These are phyloP conservation scores for Sisor rabdophorus DNA, from an alignment of 2,113 vertebrate genomes.

Conservation along the genomic window DNA sequence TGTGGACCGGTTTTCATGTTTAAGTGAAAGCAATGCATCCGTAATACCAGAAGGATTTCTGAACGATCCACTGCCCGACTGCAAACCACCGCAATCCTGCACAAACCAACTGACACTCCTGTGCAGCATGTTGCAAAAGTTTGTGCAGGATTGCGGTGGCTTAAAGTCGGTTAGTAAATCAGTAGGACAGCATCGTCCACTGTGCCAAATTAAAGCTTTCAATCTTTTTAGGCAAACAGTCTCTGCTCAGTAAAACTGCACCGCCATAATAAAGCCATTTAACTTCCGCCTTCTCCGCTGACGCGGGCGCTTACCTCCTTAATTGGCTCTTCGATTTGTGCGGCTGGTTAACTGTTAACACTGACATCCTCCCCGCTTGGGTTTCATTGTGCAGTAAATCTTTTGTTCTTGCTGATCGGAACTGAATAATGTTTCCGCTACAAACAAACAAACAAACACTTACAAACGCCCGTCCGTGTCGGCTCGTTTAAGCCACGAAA, in stretches of 20 bases:
- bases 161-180: conserved; percentile 15
- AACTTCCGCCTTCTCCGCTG: no score
- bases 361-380: conserved; percentile 18
- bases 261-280: neutral
- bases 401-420: neutral
- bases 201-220: conserved; percentile 10
- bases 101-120: neutral
- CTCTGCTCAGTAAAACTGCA: conserved; percentile 1
- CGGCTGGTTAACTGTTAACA: conserved; percentile 13
- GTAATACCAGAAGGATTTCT: neutral
- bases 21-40: neutral
- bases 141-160: conserved; percentile 10
- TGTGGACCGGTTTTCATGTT: neutral
- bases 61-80: no score
- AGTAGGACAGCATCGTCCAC: conserved; percentile 20
- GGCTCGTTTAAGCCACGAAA: conserved; percentile 8
- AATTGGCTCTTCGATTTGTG: conserved; percentile 7
- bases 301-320: conserved; percentile 32
- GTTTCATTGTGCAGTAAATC: conserved; percentile 24
- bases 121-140: conserved; percentile 20
- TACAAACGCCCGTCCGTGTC: neutral
- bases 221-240: neutral
- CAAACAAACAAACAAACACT: neutral
- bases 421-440: neutral
- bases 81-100: no score